These are phyloP conservation scores for Zaprionus vittiger DNA, from an alignment of 1,140 invertebrate species.

Conservation along the genomic window DNA sequence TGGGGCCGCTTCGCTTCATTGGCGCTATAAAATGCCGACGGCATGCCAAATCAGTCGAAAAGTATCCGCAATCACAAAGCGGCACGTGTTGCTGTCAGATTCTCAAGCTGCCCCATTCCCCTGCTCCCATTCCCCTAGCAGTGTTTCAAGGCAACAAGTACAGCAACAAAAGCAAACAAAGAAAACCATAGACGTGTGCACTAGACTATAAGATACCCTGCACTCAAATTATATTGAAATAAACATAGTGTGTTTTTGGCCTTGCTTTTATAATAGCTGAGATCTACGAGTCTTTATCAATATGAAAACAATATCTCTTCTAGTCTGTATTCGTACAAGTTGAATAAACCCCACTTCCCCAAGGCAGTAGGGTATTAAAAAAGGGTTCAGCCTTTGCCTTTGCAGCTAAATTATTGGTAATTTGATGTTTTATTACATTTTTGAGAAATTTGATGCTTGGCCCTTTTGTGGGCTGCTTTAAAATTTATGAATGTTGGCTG, in stretches of 20 bases:
- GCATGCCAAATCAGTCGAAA: slow-evolving; percentile 27
- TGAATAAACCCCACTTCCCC: neutral
- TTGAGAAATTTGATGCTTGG: slow-evolving; percentile 31
- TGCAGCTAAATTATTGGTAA: slow-evolving; percentile 60
- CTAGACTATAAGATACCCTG: neutral
- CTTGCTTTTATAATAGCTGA: neutral
- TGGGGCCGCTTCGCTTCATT: slow-evolving; percentile 20
- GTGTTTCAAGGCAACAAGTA: slow-evolving; percentile 12
- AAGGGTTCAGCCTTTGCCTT: slow-evolving; percentile 43
- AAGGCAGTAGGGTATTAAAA: slow-evolving; percentile 3
- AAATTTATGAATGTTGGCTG: slow-evolving; percentile 53
- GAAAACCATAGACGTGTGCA: neutral
- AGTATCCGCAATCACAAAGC: slow-evolving; percentile 64
- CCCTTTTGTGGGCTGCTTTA: slow-evolving; percentile 45
- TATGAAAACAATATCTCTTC: neutral
- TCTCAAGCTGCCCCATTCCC: neutral
- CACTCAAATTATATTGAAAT: neutral
- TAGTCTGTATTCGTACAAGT: too few species aligned
- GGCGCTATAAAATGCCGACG: slow-evolving; percentile 42
- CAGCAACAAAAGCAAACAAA: neutral
- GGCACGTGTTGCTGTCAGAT: slow-evolving; percentile 61
- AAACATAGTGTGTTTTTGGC: neutral
- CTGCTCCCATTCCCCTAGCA: neutral
- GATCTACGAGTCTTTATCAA: neutral
- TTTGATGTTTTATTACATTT: slow-evolving; percentile 73